Percentiles rank a stretch among this genome's conserved stretches.
Evolutionary conservation across 2,888 invertebrate species (phyloP).

Genomic region (Tetragonula carbonaria): DNA sequence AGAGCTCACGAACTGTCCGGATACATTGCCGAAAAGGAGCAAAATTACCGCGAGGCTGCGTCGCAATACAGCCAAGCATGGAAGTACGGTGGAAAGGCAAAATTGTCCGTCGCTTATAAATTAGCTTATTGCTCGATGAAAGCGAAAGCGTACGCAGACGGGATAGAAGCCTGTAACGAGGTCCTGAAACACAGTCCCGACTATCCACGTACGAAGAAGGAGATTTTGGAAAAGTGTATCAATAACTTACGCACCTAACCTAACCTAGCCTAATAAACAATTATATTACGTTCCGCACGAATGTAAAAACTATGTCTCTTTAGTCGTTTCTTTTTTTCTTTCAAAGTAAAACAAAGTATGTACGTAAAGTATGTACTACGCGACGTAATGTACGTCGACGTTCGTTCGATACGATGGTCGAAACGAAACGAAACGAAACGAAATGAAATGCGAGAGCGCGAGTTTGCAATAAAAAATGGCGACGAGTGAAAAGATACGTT

Average conservation of each 20-base stretch:
- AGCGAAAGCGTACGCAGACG: constrained; percentile 94
- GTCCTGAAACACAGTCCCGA: constrained; percentile 93
- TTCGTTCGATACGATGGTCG: background rate
- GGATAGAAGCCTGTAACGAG: constrained; percentile 95
- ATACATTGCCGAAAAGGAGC: constrained; percentile 95
- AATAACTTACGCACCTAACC: constrained; percentile 89
- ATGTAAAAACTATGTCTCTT: background rate
- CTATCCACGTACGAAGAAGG: constrained; percentile 95
- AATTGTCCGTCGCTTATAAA: constrained; percentile 95
- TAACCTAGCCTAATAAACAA: constrained; percentile 78
- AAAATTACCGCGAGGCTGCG: constrained; percentile 94
- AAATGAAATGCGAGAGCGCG: background rate
- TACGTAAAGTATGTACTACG: too few species aligned
- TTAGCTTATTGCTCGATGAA: constrained; percentile 96
- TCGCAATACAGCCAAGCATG: constrained; percentile 94
- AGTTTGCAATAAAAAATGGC: constrained; percentile 16
- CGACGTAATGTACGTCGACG: background rate
- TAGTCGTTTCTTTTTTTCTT: background rate
- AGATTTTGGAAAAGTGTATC: constrained; percentile 96
- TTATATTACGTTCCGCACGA: too few species aligned
- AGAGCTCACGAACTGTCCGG: constrained; percentile 94
- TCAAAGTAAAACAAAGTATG: background rate
- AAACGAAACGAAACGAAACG: background rate
- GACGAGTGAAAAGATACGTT: background rate
- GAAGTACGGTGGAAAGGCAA: constrained; percentile 92